phyloP scores from a whole-genome alignment of 2,113 vertebrate species.

The Okapia johnstoni region DNA sequence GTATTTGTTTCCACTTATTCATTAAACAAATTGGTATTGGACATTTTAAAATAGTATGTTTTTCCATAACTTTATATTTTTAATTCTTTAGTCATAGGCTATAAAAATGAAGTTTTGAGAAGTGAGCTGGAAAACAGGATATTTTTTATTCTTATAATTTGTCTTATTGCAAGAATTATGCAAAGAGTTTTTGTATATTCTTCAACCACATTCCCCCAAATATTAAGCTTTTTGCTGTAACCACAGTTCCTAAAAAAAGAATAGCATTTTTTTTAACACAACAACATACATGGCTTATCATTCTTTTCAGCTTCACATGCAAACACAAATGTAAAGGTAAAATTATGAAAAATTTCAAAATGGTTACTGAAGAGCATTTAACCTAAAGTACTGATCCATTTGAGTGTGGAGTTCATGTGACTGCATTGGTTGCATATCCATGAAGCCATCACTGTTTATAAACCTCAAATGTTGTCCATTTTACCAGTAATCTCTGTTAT shows the following conservation, averaged over 20 bases:
- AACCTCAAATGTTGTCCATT: not conserved
- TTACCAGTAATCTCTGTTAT: not conserved
- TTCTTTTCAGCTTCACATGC: not conserved
- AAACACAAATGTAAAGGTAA: not conserved
- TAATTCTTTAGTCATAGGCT: not conserved
- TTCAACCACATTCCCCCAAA: not conserved
- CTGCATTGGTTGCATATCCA: not conserved
- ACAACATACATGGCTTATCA: not conserved
- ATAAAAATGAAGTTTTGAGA: not conserved
- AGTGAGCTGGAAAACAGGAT: not conserved
- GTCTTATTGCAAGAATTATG: not conserved
- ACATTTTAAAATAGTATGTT: not conserved
- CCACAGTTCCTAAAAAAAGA: not conserved
- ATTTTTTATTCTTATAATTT: not conserved
- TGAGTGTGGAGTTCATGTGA: not conserved
- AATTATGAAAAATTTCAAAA: not conserved
- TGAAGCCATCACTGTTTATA: not conserved
- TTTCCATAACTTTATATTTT: not conserved
- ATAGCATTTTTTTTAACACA: not conserved
- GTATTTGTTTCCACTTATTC: not conserved
- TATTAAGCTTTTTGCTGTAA: not conserved
- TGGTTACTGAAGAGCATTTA: not conserved
- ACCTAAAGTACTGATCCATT: not conserved
- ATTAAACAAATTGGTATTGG: not conserved
- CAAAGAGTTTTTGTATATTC: not conserved